phyloP scores from a whole-genome alignment of 1,140 invertebrate genomes.

The Acromyrmex heyeri region DNA sequence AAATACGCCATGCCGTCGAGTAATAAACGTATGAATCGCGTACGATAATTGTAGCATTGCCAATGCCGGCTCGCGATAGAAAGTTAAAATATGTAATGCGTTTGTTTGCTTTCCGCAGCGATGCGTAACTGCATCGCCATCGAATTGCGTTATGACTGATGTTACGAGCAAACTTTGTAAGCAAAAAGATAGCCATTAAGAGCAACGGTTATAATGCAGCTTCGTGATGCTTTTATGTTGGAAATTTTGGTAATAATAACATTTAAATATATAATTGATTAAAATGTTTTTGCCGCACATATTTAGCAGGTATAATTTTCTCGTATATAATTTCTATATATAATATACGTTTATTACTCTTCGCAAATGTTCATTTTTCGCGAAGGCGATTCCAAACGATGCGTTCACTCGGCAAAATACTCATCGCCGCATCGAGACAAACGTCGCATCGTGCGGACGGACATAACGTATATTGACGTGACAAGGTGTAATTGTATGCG shows the following conservation, averaged over 20 bases:
- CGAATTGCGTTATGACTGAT: slow-evolving; percentile 2
- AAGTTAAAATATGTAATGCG: slow-evolving; percentile 36
- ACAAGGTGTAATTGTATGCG: slow-evolving; percentile 22
- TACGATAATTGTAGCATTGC: slow-evolving; percentile 4
- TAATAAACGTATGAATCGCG: slow-evolving; percentile 9
- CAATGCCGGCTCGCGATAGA: background rate
- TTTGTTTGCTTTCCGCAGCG: slow-evolving; percentile 24
- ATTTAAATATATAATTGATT: slow-evolving; percentile 6
- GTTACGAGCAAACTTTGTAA: slow-evolving; percentile 28
- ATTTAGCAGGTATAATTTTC: background rate
- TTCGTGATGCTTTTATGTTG: background rate
- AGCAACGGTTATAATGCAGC: background rate
- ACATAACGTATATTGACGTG: background rate
- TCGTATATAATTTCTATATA: background rate
- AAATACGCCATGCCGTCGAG: background rate
- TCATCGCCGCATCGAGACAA: background rate
- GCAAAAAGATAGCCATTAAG: background rate
- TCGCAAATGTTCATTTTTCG: background rate
- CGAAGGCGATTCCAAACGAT: slow-evolving; percentile 17
- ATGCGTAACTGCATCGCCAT: background rate
- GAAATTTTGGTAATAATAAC: slow-evolving; percentile 1
- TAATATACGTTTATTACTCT: background rate
- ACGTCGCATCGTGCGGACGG: background rate
- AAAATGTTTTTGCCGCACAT: background rate
- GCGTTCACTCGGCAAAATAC: slow-evolving; percentile 37